phyloP scores from a whole-genome alignment of 2,797 vertebrate genomes.

The Cheirogaleus major region DNA sequence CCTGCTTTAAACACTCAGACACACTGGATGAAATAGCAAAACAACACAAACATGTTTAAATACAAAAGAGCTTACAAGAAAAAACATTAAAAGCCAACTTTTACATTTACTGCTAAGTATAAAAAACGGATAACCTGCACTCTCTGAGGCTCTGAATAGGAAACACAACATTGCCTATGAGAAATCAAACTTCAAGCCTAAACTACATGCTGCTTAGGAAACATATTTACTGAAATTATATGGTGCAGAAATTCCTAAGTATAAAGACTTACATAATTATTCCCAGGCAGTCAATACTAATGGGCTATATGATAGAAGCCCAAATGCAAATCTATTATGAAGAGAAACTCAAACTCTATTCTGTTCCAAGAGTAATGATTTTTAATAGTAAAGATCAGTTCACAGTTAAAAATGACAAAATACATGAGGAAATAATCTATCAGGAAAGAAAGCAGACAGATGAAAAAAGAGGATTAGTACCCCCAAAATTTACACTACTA shows the following conservation, averaged over 20 bases:
- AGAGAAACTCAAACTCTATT: conserved; percentile 5
- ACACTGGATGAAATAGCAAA: not conserved
- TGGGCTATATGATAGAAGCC: not conserved
- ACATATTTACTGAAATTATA: conserved; percentile 66
- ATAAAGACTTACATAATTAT: conserved; percentile 33
- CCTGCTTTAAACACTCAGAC: not conserved
- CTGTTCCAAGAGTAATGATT: not conserved
- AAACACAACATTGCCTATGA: not conserved
- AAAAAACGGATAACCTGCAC: not conserved
- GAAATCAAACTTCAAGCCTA: conserved; percentile 40
- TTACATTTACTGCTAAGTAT: not conserved
- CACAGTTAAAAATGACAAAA: not conserved
- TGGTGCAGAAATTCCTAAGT: conserved; percentile 16
- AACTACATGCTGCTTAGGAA: conserved; percentile 30
- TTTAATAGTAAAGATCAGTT: conserved; percentile 22
- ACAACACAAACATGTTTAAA: not conserved
- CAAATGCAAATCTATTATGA: not conserved
- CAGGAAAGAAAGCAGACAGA: not conserved
- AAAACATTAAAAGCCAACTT: not conserved
- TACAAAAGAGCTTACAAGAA: not conserved
- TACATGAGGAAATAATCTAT: not conserved
- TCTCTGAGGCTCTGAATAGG: not conserved
- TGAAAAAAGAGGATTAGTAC: not conserved
- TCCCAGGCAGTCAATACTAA: conserved; percentile 39
- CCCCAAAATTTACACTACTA: not conserved